phyloP scores from a whole-genome alignment of 2,888 invertebrate genomes.

The Malacosoma neustria region DNA sequence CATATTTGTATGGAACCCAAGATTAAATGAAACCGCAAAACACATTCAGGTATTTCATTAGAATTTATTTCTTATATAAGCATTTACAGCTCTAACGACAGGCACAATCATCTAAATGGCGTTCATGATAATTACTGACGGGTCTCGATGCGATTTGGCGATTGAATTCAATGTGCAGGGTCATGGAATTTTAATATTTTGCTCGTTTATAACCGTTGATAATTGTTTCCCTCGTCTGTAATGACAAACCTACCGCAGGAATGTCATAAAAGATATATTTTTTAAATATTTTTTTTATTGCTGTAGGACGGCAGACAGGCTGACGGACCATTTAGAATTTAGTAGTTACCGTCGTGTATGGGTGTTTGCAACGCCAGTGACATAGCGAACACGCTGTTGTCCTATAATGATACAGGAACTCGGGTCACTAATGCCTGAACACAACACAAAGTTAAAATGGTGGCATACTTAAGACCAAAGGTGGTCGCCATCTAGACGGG shows the following conservation, averaged over 20 bases:
- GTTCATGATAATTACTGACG: not conserved
- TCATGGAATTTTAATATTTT: not conserved
- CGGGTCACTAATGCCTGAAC: no score
- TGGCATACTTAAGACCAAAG: no score
- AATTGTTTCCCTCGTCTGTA: not conserved
- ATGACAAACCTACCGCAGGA: not conserved
- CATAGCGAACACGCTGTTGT: no score
- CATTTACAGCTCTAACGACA: not conserved
- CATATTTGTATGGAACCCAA: not conserved
- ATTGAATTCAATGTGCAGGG: not conserved
- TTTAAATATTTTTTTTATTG: no score
- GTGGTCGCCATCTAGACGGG: no score
- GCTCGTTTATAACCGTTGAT: not conserved
- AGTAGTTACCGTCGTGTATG: no score
- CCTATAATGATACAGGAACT: no score
- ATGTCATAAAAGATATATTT: not conserved
- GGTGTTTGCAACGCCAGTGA: no score
- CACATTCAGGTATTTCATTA: not conserved
- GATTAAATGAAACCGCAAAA: not conserved
- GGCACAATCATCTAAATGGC: conserved; percentile 2
- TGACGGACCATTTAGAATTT: no score
- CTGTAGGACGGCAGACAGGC: no score
- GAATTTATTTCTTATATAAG: not conserved
- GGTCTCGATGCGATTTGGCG: not conserved
- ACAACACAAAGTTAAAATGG: no score